These are phyloP conservation scores for Acrocephalus arundinaceus DNA, from an alignment of 2,113 vertebrate species.

Conservation along the genomic window DNA sequence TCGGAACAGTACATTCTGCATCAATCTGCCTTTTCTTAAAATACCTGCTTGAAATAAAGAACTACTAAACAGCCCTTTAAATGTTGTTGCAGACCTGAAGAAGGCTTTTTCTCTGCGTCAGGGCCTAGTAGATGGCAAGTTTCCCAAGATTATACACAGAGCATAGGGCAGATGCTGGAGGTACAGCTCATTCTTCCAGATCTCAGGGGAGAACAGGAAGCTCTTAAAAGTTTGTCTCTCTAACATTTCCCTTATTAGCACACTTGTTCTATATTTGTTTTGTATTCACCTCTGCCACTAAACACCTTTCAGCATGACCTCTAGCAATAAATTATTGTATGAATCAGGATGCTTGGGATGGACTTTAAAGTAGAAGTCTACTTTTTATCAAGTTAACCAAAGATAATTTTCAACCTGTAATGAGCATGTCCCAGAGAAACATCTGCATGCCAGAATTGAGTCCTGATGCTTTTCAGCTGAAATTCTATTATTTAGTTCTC, in stretches of 20 bases:
- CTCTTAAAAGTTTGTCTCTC: neutral
- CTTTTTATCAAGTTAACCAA: neutral
- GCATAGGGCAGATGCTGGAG: neutral
- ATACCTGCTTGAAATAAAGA: neutral
- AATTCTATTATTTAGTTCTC: neutral
- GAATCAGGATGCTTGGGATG: neutral
- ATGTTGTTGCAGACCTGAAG: neutral
- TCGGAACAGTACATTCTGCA: neutral
- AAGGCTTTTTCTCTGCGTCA: neutral
- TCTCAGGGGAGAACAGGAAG: neutral
- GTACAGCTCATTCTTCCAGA: constrained; percentile 6
- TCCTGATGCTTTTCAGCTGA: neutral
- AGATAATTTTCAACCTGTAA: neutral
- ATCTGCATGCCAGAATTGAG: neutral
- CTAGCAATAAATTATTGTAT: neutral
- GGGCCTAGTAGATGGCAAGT: neutral
- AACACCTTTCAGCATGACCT: neutral
- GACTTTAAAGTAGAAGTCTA: neutral
- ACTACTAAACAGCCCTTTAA: neutral
- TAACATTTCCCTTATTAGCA: neutral
- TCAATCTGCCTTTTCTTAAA: neutral
- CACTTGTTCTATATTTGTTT: neutral
- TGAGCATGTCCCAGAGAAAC: neutral
- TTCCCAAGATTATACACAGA: neutral
- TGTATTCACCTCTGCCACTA: neutral